Evolutionary conservation across 2,888 invertebrate genomes (phyloP).

Genomic region (Drosophila recens): DNA sequence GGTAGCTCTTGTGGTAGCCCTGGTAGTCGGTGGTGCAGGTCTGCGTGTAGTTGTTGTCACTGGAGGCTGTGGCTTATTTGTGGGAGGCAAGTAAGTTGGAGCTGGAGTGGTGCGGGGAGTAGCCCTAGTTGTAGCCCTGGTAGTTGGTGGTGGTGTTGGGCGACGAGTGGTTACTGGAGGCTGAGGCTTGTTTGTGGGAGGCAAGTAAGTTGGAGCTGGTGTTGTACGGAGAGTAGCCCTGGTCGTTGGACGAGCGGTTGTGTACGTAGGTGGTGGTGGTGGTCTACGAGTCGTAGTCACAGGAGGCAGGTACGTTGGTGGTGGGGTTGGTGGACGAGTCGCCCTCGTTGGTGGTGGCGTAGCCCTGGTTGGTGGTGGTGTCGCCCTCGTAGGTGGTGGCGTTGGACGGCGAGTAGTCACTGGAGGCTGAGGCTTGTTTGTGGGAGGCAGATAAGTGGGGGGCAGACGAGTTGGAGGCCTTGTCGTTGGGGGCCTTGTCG

Average conservation of each 20-base stretch:
- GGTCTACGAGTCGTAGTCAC: slow-evolving; percentile 35
- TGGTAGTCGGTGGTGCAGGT: slow-evolving; percentile 6
- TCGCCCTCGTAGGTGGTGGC: slow-evolving; percentile 41
- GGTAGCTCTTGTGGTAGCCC: no score
- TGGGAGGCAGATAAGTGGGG: slow-evolving; percentile 60
- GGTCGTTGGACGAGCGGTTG: slow-evolving; percentile 31
- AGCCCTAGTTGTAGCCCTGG: slow-evolving; percentile 30
- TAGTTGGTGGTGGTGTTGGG: slow-evolving; percentile 32
- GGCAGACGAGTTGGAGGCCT: slow-evolving; percentile 40
- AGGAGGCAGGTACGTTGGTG: slow-evolving; percentile 37
- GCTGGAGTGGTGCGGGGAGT: slow-evolving; percentile 44
- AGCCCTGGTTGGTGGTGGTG: slow-evolving; percentile 41
- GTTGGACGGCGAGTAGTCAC: slow-evolving; percentile 49
- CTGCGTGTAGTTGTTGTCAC: slow-evolving; percentile 46
- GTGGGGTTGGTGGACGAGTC: slow-evolving; percentile 39
- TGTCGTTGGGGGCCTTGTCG: slow-evolving; percentile 56
- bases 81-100: slow-evolving; percentile 59
- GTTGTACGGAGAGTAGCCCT: slow-evolving; percentile 25
- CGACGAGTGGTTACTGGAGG: slow-evolving; percentile 49
- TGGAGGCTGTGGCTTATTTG: slow-evolving; percentile 64
- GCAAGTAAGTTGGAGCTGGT: slow-evolving; percentile 47
- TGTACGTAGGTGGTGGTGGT: slow-evolving; percentile 37
- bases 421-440: slow-evolving; percentile 59
- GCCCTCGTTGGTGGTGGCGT: slow-evolving; percentile 44
- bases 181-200: slow-evolving; percentile 43